Evolutionary conservation across 2,888 invertebrate species (phyloP).

Genomic region (Drosophila yooni): DNA sequence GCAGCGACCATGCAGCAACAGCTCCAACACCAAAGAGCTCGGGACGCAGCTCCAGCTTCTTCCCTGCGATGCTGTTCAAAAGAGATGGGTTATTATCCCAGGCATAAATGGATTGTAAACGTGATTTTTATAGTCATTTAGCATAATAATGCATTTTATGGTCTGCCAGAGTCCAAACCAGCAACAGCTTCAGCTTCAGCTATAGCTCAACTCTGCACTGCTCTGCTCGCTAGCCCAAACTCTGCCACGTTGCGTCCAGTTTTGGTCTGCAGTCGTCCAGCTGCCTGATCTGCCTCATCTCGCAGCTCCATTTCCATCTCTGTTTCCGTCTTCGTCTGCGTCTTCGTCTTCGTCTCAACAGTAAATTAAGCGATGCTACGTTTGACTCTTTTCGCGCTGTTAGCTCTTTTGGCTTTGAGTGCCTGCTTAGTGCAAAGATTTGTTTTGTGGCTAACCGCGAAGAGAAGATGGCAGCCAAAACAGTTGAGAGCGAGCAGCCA

Average conservation of each 20-base stretch:
- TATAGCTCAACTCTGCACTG: not conserved
- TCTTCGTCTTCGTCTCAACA: constrained; percentile 8
- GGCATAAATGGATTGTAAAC: constrained; percentile 85
- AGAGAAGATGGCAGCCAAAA: constrained; percentile 1
- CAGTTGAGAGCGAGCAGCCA: constrained; percentile 6
- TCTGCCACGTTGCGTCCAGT: constrained; percentile 14
- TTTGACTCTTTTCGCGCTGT: constrained; percentile 30
- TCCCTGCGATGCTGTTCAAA: constrained; percentile 62
- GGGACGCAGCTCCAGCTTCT: constrained; percentile 30
- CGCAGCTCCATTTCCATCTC: constrained; percentile 1
- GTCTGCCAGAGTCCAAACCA: constrained; percentile 28
- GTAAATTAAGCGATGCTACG: constrained; percentile 63
- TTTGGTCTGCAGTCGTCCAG: constrained; percentile 5
- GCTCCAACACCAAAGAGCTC: constrained; percentile 9
- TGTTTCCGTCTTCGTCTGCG: not conserved
- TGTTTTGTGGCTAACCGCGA: constrained; percentile 46
- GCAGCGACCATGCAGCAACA: constrained; percentile 5
- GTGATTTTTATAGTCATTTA: constrained; percentile 85
- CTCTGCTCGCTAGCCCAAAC: constrained; percentile 8
- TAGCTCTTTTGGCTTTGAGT: constrained; percentile 38
- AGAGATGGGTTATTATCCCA: constrained; percentile 83
- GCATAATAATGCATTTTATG: constrained; percentile 84
- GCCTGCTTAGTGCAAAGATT: constrained; percentile 67
- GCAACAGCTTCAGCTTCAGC: not conserved
- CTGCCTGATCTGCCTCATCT: constrained; percentile 10